Percentiles rank a stretch among this genome's conserved stretches.
Conservation (phyloP, 2,113 vertebrate genomes). For the Puntigrus tetrazona region DNA sequence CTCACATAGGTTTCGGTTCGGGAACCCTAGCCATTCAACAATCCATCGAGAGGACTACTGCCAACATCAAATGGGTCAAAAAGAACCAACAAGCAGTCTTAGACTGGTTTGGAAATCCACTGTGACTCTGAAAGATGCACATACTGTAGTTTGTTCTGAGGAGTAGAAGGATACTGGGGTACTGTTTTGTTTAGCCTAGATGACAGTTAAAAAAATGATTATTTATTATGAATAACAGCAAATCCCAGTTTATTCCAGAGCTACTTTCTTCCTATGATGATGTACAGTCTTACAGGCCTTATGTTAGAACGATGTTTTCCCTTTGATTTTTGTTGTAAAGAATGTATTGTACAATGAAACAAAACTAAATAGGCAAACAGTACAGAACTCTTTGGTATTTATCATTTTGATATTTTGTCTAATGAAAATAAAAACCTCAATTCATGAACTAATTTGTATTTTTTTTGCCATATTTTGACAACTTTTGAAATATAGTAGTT, state of each 20-base stretch:
- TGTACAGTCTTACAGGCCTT: background rate
- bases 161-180: background rate
- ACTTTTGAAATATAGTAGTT: background rate
- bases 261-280: conserved; percentile 17
- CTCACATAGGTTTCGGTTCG: conserved; percentile 82
- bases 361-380: background rate
- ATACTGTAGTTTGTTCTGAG: background rate
- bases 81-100: conserved; percentile 71
- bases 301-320: background rate
- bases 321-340: background rate
- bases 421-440: conserved; percentile 10
- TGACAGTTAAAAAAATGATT: background rate
- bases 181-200: background rate
- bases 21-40: conserved; percentile 87
- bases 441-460: background rate
- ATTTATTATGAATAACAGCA: conserved; percentile 31
- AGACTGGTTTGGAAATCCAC: conserved; percentile 72
- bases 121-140: conserved; percentile 37
- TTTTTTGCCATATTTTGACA: background rate
- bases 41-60: conserved; percentile 84
- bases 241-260: background rate
- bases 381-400: background rate
- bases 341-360: background rate
- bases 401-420: background rate
- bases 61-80: conserved; percentile 87